These are phyloP conservation scores for Anadara kagoshimensis DNA, from an alignment of 1,140 invertebrate genomes.

Conservation along the genomic window DNA sequence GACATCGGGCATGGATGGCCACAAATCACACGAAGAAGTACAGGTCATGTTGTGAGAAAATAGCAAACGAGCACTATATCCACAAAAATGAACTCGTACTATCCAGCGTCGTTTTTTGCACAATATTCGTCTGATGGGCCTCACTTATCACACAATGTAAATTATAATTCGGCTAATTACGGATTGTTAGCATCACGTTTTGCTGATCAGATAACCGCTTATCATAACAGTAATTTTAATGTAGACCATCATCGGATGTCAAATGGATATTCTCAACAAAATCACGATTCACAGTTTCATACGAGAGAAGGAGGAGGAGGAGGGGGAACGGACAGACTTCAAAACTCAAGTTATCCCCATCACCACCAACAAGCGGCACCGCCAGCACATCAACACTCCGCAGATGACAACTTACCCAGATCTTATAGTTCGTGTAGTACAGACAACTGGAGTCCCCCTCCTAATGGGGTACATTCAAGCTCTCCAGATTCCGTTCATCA, in stretches of 20 bases:
- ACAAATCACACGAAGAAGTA: conserved; percentile 64
- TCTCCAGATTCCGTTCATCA: conserved; percentile 54
- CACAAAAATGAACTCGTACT: conserved; percentile 67
- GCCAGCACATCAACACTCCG: conserved; percentile 36
- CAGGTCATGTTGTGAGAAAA: conserved; percentile 66
- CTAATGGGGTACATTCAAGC: conserved; percentile 45
- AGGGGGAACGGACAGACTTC: conserved; percentile 39
- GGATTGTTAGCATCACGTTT: conserved; percentile 64
- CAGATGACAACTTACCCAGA: conserved; percentile 27
- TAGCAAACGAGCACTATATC: conserved; percentile 57
- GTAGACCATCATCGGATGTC: conserved; percentile 49
- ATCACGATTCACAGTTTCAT: conserved; percentile 39
- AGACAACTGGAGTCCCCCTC: conserved; percentile 47
- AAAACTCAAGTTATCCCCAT: neutral
- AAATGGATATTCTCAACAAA: conserved; percentile 52
- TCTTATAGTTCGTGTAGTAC: conserved; percentile 42
- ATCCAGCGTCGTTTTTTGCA: conserved; percentile 63
- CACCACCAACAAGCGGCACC: conserved; percentile 7
- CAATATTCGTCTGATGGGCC: conserved; percentile 62
- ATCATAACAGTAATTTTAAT: conserved; percentile 54
- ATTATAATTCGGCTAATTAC: conserved; percentile 59
- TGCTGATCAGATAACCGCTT: conserved; percentile 59
- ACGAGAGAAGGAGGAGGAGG: conserved; percentile 44
- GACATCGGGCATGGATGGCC: conserved; percentile 55
- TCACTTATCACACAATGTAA: conserved; percentile 55